phyloP scores from a whole-genome alignment of 2,888 invertebrate species.

The Carabus problematicus region DNA sequence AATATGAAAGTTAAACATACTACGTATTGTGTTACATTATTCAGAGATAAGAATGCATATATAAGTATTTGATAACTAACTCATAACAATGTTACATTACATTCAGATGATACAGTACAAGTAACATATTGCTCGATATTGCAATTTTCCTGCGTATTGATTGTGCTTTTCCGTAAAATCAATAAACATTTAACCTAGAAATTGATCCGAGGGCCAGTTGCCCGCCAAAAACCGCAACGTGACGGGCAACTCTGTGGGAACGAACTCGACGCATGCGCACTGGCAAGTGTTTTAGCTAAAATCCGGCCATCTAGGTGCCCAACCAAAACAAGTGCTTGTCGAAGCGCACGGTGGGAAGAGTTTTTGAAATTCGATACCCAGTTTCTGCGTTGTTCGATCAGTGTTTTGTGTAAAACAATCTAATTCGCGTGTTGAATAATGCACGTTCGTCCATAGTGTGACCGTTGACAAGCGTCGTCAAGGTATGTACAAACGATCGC shows the following conservation, averaged over 20 bases:
- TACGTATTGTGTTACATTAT: no score
- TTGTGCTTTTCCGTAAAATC: no score
- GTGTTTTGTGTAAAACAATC: constrained; percentile 25
- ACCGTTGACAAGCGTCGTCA: constrained; percentile 31
- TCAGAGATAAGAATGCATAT: no score
- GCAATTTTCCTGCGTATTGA: no score
- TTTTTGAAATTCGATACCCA: constrained; percentile 39
- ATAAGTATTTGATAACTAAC: no score
- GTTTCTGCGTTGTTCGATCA: constrained; percentile 35
- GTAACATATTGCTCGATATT: no score
- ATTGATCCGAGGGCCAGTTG: constrained; percentile 1
- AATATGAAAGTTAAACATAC: no score
- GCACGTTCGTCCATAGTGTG: constrained; percentile 28
- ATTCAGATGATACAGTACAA: no score
- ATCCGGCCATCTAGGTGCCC: constrained; percentile 56
- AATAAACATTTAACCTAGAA: no score
- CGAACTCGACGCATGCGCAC: constrained; percentile 49
- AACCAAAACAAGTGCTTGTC: constrained; percentile 57
- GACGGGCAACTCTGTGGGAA: constrained; percentile 20
- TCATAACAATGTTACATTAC: no score
- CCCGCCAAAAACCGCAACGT: constrained; percentile 32
- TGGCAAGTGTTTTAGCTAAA: constrained; percentile 45
- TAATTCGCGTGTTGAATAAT: constrained; percentile 21
- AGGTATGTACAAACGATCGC: constrained; percentile 36
- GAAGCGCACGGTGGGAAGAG: constrained; percentile 38